Percentiles rank a stretch among this genome's conserved stretches.
These are phyloP conservation scores for Thera britannica DNA, from an alignment of 2,888 invertebrate genomes.

Conservation along the genomic window DNA sequence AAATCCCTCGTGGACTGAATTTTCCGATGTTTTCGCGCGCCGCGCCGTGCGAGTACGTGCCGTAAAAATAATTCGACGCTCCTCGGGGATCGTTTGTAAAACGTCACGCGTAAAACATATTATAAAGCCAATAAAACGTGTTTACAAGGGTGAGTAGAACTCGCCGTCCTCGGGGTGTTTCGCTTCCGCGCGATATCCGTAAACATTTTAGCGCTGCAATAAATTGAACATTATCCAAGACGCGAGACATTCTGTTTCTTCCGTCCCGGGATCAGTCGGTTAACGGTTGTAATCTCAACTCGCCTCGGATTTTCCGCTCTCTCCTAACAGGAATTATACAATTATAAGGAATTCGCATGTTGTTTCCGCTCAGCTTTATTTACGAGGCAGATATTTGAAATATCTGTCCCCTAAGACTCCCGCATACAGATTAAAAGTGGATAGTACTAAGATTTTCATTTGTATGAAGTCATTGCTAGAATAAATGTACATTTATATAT, in stretches of 20 bases:
- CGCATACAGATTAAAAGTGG: slow-evolving; percentile 28
- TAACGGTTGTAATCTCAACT: slow-evolving; percentile 81
- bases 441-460: slow-evolving; percentile 15
- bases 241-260: slow-evolving; percentile 82
- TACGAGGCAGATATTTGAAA: slow-evolving; percentile 47
- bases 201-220: slow-evolving; percentile 84
- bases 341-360: slow-evolving; percentile 69
- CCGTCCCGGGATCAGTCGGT: slow-evolving; percentile 81
- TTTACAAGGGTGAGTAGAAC: slow-evolving; percentile 83
- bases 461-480: not conserved
- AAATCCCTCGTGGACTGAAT: slow-evolving; percentile 77
- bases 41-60: slow-evolving; percentile 76
- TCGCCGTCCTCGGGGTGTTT: slow-evolving; percentile 69
- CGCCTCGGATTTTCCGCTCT: slow-evolving; percentile 73
- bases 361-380: slow-evolving; percentile 55
- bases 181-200: slow-evolving; percentile 79
- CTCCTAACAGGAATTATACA: slow-evolving; percentile 73
- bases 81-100: slow-evolving; percentile 84
- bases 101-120: slow-evolving; percentile 85
- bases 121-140: slow-evolving; percentile 85
- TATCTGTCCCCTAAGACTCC: slow-evolving; percentile 40
- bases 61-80: slow-evolving; percentile 83
- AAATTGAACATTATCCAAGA: slow-evolving; percentile 83
- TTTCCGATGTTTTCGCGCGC: slow-evolving; percentile 73
- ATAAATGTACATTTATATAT: not conserved